Evolutionary conservation across 2,888 invertebrate species (phyloP).

Genomic region (Miltochrista miniata): DNA sequence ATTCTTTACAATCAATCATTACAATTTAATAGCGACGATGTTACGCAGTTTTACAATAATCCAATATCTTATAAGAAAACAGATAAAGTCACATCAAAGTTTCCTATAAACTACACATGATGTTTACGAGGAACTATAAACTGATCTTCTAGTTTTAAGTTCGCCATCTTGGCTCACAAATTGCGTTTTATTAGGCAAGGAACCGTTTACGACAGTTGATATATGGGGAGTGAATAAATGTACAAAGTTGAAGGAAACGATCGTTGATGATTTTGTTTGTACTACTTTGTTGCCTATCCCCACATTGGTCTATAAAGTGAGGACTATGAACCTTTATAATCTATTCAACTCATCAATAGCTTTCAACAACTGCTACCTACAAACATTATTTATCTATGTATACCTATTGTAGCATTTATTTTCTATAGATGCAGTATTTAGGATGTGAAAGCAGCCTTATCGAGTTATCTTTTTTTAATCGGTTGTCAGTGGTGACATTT

Average conservation of each 20-base stretch:
- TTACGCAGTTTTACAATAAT: conserved; percentile 46
- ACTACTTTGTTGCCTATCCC: conserved; percentile 34
- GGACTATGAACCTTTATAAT: not conserved
- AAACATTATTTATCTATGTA: too few relatives aligned
- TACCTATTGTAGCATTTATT: too few relatives aligned
- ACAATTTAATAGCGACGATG: conserved; percentile 45
- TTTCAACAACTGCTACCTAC: too few relatives aligned
- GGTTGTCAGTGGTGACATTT: too few relatives aligned
- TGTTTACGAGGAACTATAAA: conserved; percentile 66
- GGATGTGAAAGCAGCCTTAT: too few relatives aligned
- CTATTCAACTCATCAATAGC: not conserved
- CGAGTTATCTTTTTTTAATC: too few relatives aligned
- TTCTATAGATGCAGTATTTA: too few relatives aligned
- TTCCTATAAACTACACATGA: conserved; percentile 58
- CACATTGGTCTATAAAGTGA: conserved; percentile 13
- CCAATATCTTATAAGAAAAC: conserved; percentile 50
- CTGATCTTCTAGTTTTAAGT: conserved; percentile 68
- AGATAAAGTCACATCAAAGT: conserved; percentile 62
- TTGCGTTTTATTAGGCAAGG: conserved; percentile 71
- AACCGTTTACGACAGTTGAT: conserved; percentile 61
- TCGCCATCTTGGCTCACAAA: conserved; percentile 67
- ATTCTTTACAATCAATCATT: conserved; percentile 48
- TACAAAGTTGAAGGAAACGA: conserved; percentile 42
- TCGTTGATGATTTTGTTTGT: conserved; percentile 35
- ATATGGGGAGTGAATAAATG: conserved; percentile 48